Conservation (phyloP, 2,797 vertebrate species). For the Pachyuromys duprasi region DNA sequence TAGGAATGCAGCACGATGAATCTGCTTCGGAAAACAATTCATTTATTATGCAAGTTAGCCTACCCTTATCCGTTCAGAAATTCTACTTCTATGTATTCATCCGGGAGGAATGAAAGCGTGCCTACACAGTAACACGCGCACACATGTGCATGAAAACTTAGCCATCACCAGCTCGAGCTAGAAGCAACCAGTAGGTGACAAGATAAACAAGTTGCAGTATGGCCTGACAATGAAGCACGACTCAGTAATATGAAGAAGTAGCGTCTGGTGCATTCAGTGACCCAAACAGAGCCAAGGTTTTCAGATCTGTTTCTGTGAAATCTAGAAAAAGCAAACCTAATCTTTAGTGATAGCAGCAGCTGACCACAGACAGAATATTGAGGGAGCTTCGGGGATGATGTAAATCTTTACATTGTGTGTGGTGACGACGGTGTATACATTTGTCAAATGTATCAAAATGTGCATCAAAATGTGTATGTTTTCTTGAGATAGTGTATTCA, state of each 20-base stretch:
- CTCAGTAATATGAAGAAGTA: not conserved
- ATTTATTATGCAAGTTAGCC: not conserved
- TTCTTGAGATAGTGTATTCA: not conserved
- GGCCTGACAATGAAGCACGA: not conserved
- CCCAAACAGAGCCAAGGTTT: not conserved
- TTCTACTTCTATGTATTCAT: not conserved
- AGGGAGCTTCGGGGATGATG: not conserved
- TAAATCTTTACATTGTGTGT: not conserved
- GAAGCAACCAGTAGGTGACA: not conserved
- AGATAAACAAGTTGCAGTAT: not conserved
- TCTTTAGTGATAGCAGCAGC: not conserved
- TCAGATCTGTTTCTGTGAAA: not conserved
- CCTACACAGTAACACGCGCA: not conserved
- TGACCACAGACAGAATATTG: not conserved
- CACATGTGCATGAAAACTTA: not conserved
- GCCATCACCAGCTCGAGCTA: not conserved
- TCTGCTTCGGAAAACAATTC: not conserved
- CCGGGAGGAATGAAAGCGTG: not conserved
- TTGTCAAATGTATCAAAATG: not conserved
- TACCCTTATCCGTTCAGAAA: not conserved
- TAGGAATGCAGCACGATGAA: not conserved
- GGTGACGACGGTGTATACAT: no score
- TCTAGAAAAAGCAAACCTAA: not conserved
- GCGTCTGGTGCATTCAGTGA: not conserved
- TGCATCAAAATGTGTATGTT: not conserved